Conservation (phyloP, 2,888 invertebrate genomes). For the Agrotis segetum region DNA sequence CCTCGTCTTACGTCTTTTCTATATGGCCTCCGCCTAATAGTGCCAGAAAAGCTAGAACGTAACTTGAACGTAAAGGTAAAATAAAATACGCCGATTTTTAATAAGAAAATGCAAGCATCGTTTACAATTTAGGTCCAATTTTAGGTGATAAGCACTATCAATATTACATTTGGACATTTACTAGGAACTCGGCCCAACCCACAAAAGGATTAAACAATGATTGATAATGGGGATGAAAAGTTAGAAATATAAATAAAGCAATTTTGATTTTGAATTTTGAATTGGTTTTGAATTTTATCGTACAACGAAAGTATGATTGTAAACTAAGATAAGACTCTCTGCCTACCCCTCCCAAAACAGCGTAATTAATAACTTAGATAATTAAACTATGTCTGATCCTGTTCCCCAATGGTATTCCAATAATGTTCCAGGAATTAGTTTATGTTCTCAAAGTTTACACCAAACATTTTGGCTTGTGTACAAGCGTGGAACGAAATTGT, state of each 20-base stretch:
- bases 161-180: too few species aligned
- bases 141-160: too few species aligned
- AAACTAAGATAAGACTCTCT: not conserved
- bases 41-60: too few species aligned
- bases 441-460: constrained; percentile 17
- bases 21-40: too few species aligned
- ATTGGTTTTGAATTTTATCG: not conserved
- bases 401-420: constrained; percentile 17
- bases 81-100: too few species aligned
- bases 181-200: too few species aligned
- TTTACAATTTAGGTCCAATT: too few species aligned
- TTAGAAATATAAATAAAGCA: accelerated
- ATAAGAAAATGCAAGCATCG: too few species aligned
- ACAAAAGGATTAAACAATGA: too few species aligned
- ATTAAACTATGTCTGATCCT: constrained; percentile 18
- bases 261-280: too few species aligned
- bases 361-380: constrained; percentile 16
- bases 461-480: not conserved
- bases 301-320: not conserved
- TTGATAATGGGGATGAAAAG: not conserved
- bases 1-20: too few species aligned
- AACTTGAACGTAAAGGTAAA: too few species aligned
- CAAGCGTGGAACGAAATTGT: not conserved
- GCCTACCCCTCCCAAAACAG: not conserved
- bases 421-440: constrained; percentile 26